phyloP scores from a whole-genome alignment of 2,888 invertebrate genomes.

The Drosophila quasianomalipes region DNA sequence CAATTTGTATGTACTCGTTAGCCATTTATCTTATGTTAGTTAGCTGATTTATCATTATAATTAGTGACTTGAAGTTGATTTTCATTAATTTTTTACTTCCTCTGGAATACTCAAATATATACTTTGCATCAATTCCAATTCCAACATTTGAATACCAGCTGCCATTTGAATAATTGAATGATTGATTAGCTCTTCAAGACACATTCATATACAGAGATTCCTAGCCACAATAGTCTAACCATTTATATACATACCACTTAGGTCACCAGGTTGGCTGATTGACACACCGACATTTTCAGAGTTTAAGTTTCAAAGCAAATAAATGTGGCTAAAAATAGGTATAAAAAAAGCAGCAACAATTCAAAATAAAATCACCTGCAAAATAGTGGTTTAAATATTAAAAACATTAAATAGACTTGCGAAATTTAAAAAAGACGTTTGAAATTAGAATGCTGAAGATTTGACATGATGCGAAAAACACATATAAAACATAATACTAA shows the following conservation, averaged over 20 bases:
- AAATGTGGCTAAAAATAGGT: slow-evolving; percentile 41
- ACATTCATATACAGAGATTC: slow-evolving; percentile 20
- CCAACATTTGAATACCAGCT: slow-evolving; percentile 35
- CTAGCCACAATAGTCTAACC: slow-evolving; percentile 59
- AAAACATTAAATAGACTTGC: slow-evolving; percentile 46
- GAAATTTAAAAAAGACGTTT: slow-evolving; percentile 23
- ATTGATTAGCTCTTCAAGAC: slow-evolving; percentile 11
- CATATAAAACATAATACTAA: slow-evolving; percentile 24
- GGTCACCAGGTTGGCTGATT: slow-evolving; percentile 4
- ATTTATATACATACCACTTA: slow-evolving; percentile 37
- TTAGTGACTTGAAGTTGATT: slow-evolving; percentile 1
- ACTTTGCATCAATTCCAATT: slow-evolving; percentile 18
- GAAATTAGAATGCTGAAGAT: slow-evolving; percentile 53
- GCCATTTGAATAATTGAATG: slow-evolving; percentile 36
- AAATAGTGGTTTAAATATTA: slow-evolving; percentile 43
- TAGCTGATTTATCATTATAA: slow-evolving; percentile 45
- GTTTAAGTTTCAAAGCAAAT: slow-evolving; percentile 30
- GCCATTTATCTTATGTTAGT: slow-evolving; percentile 36
- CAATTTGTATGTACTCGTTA: slow-evolving; percentile 31
- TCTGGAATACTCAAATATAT: slow-evolving; percentile 28
- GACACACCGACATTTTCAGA: slow-evolving; percentile 16
- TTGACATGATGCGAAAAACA: slow-evolving; percentile 23
- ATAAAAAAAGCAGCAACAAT: slow-evolving; percentile 24
- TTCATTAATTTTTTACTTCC: background rate
- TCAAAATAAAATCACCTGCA: slow-evolving; percentile 22